Evolutionary conservation across 2,113 vertebrate genomes (phyloP), one percentile per base, ranked within the genome.

Genomic region (Microcebus griseorufus): DNA sequence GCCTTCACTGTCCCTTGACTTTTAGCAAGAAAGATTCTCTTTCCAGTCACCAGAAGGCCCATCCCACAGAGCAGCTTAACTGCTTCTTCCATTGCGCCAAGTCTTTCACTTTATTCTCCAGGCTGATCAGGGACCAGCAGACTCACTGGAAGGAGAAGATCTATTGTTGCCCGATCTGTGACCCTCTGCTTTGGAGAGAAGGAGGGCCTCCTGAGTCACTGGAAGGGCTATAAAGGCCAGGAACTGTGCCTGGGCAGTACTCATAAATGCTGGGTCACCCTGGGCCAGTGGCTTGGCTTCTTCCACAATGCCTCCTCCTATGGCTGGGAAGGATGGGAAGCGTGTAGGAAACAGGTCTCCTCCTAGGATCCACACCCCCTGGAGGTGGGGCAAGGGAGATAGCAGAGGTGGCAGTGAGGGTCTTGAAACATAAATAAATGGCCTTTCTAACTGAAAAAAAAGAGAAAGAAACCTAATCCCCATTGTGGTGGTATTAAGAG

Each of bases 121-220:
- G 4, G 65, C 78, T 95, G 53, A 29, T 62, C 82, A 39, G 13
- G 16, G 88, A 97, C 65, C 96, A 97, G 75, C 89, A 92, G 65
- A 78, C 70, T 0, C 94, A 94, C 23, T 95, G 90, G 90, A 90
- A 55, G 83, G 90, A 95, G 85, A 95, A 84, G 64, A 48, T 88
- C 64, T 97, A 96, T 55, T 27, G 58, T 2, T 98, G 98, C 51
- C 98, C 97, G 1, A 5, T 92, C 64, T 98, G 95, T 0, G 97
- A 96, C 2, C 2, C 10, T 93, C 62, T 95, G 95, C 88, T 97
- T 98, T 32, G 82, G 85, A 72, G 93, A 96, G 32, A 96, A 75
- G 42, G 90, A 96, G 27, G 82, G n/a, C 48, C 96, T 98, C 5
- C 1, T 97, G 84, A 22, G 70, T 29, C 95, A 97, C 82, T 97